Evolutionary conservation across 2,113 vertebrate species (phyloP), one percentile per base, ranked within the genome.

Genomic region (Cepphus grylle): DNA sequence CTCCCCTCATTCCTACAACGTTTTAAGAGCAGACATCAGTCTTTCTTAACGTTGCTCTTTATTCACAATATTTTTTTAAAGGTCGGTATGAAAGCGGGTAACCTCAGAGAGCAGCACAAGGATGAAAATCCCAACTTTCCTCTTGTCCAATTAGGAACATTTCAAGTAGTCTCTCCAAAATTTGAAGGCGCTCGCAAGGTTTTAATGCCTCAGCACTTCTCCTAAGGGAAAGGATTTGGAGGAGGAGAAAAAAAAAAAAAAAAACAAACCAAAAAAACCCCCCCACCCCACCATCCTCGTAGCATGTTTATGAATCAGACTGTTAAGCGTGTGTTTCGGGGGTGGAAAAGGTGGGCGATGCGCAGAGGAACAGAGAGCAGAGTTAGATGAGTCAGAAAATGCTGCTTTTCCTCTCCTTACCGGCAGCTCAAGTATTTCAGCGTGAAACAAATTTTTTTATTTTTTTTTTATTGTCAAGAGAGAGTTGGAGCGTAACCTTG

Each of bases 371-470:
- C 78, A 94, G 94, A 96, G 88, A 76, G 83, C 93, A 86, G 95
- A 94, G 91, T 88, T 61, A 71, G 89, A 97, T 98, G 98, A 98
- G 97, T 98, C 98, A 98, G 94, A 96, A 94, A 94, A 97, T 11
- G 77, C 83, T 82, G 90, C 89, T 77, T 88, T 96, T 73, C 89
- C 88, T 91, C 88, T 91, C 38, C 62, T 93, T 15, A 6, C 87
- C 34, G 12, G 90, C 92, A 81, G 50, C 88, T 38, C 84, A 73
- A 70, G 85, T 38, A 81, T 74, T 96, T 92, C 94, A 77, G 93
- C 11, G 4, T 45, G 66, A 89, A 90, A 93, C n/a, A 70, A 66
- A 50, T 52, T n/a, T 29, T 13, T 6, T 23, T 40, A 17, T 26
- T 55, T 56, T 61, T 23, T 43, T 29, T 25, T 10, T 6, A 49